Percentiles rank a stretch among this genome's conserved stretches.
These are phyloP conservation scores for Phylloscopus whistleri DNA, from an alignment of 2,113 vertebrate genomes.

Conservation along the genomic window DNA sequence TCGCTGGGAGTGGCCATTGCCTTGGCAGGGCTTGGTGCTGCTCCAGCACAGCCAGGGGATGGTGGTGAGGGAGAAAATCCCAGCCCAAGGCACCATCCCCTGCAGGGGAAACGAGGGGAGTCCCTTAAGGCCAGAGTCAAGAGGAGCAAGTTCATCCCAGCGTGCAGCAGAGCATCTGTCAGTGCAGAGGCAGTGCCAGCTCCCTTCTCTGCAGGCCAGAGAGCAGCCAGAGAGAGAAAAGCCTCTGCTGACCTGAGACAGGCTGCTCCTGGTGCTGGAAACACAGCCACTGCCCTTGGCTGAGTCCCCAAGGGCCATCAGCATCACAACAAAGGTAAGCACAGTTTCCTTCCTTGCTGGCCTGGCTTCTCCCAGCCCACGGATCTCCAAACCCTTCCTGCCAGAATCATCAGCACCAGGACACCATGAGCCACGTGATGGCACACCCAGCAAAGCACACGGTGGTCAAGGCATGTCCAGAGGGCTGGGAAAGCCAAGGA, in stretches of 20 bases:
- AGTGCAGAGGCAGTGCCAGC: neutral
- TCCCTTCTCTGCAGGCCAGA: neutral
- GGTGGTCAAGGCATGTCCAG: neutral
- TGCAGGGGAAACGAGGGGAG: neutral
- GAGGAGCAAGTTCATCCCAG: neutral
- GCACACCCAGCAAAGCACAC: neutral
- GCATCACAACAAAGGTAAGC: neutral
- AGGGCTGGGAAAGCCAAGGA: neutral
- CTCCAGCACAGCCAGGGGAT: neutral
- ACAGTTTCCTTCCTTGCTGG: neutral
- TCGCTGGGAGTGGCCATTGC: neutral
- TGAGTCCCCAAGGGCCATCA: rapidly evolving
- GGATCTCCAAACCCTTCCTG: neutral
- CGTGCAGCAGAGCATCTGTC: neutral
- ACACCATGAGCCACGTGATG: rapidly evolving
- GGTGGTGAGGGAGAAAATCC: neutral
- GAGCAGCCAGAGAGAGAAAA: neutral
- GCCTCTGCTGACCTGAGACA: neutral
- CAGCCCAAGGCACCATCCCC: neutral
- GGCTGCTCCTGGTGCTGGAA: neutral
- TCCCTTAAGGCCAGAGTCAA: neutral
- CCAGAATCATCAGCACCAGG: neutral
- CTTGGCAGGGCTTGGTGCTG: neutral
- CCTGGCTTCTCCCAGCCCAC: neutral
- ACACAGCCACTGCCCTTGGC: neutral